Conservation (phyloP, 2,888 invertebrate species). For the Diogma glabrata region DNA sequence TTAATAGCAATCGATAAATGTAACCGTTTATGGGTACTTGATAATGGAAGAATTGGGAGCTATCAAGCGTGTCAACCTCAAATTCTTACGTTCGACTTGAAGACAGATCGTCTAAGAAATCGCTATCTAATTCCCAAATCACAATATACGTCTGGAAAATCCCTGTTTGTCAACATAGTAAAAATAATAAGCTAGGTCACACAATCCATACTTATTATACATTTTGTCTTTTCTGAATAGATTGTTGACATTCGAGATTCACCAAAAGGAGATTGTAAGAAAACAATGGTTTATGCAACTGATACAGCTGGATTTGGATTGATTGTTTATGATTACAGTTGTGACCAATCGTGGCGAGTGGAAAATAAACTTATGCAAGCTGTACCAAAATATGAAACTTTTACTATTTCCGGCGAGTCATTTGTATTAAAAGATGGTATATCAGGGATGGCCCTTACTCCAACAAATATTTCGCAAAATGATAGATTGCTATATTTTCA, state of each 20-base stretch:
- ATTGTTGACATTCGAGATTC: conserved; percentile 44
- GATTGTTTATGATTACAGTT: conserved; percentile 43
- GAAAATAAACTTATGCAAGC: conserved; percentile 45
- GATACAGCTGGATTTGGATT: conserved; percentile 49
- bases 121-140: conserved; percentile 29
- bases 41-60: conserved; percentile 47
- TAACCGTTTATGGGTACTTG: conserved; percentile 52
- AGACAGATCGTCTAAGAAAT: conserved; percentile 42
- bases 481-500: conserved; percentile 49
- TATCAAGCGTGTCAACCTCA: conserved; percentile 56
- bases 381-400: conserved; percentile 45
- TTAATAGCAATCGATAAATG: conserved; percentile 56
- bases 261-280: conserved; percentile 35
- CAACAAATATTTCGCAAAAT: conserved; percentile 9
- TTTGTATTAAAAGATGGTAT: conserved; percentile 60
- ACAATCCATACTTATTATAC: too few relatives aligned
- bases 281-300: conserved; percentile 50
- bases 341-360: conserved; percentile 43
- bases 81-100: conserved; percentile 57
- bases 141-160: conserved; percentile 25
- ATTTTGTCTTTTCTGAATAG: too few relatives aligned
- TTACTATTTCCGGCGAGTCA: conserved; percentile 42
- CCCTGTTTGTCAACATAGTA: conserved; percentile 33
- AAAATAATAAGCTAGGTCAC: too few relatives aligned
- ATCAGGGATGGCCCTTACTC: conserved; percentile 46